Percentiles rank a stretch among this genome's conserved stretches.
These are phyloP conservation scores for Sciurus carolinensis DNA, from an alignment of 2,797 vertebrate species.

Conservation along the genomic window DNA sequence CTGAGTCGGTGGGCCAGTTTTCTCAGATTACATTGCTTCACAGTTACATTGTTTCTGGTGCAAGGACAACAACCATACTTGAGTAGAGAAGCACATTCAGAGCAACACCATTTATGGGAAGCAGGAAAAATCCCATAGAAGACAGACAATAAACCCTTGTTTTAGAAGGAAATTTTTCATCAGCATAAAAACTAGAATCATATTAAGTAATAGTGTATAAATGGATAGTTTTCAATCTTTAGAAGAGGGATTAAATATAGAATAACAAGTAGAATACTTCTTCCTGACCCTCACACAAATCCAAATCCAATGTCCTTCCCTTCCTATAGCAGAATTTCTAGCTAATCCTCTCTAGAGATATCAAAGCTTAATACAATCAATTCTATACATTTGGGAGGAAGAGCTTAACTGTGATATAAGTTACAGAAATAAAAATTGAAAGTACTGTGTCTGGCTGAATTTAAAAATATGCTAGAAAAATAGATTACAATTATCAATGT, in stretches of 20 bases:
- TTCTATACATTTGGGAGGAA: background rate
- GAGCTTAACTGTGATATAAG: background rate
- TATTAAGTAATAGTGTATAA: background rate
- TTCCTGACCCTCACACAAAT: conserved; percentile 1
- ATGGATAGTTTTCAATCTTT: background rate
- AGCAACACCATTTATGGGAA: background rate
- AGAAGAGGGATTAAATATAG: conserved; percentile 19
- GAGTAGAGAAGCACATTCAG: conserved; percentile 6
- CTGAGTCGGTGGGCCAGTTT: background rate
- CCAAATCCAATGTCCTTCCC: background rate
- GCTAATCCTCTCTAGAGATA: background rate
- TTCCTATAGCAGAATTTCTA: conserved; percentile 37
- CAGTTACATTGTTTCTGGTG: background rate
- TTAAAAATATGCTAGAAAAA: background rate
- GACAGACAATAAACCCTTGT: background rate
- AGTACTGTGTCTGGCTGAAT: background rate
- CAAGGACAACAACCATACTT: background rate
- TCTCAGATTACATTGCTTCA: background rate
- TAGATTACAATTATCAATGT: background rate
- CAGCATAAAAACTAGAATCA: background rate
- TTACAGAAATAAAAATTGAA: conserved; percentile 9
- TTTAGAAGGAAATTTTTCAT: background rate
- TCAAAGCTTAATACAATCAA: background rate
- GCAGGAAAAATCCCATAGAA: background rate
- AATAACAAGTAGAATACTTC: background rate